phyloP scores from a whole-genome alignment of 2,113 vertebrate species.

The Oryctolagus cuniculus region mOryCun1.1 NC_091442.1:20845001-20845500 shows the following conservation, averaged over 20 bases:
- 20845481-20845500: not conserved
- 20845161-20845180: too few species aligned
- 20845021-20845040: not conserved
- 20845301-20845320: not conserved
- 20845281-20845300: not conserved
- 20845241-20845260: not conserved
- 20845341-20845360: not conserved
- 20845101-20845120: not conserved
- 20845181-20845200: too few species aligned
- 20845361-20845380: not conserved
- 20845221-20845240: too few species aligned
- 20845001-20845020: not conserved
- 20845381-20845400: conserved; percentile 23
- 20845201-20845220: too few species aligned
- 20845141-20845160: too few species aligned
- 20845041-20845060: not conserved
- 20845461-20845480: conserved; percentile 2
- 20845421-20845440: not conserved
- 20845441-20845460: not conserved
- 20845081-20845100: not conserved
- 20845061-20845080: not conserved
- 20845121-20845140: too few species aligned
- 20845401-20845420: not conserved
- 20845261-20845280: not conserved
- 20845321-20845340: not conserved